These are phyloP conservation scores for Eurois occulta DNA, from an alignment of 2,888 invertebrate species.

Conservation along the genomic window DNA sequence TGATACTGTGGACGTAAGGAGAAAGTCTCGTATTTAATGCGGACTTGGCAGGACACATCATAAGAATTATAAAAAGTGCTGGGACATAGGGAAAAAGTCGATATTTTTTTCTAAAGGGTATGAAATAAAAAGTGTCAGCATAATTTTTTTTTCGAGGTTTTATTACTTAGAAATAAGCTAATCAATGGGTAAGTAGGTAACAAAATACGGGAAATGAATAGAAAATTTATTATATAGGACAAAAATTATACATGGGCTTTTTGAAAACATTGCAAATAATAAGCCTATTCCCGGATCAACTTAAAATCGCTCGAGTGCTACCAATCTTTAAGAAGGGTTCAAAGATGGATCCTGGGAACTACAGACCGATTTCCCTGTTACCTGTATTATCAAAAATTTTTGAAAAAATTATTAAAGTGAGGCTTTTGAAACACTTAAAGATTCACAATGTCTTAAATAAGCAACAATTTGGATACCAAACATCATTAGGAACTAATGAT, in stretches of 20 bases:
- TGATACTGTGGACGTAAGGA: background rate
- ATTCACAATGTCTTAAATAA: too few relatives aligned
- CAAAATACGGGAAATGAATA: slow-evolving; percentile 19
- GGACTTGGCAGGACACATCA: background rate
- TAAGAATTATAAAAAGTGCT: slow-evolving; percentile 17
- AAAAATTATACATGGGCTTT: slow-evolving; percentile 8
- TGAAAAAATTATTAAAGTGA: too few relatives aligned
- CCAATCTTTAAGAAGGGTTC: too few relatives aligned
- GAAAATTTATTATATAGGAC: background rate
- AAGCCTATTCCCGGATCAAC: too few relatives aligned
- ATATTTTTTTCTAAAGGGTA: slow-evolving; percentile 7
- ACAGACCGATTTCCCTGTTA: too few relatives aligned
- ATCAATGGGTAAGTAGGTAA: slow-evolving; percentile 18
- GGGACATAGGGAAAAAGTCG: slow-evolving; percentile 2
- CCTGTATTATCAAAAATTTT: too few relatives aligned
- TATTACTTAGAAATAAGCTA: slow-evolving; percentile 14
- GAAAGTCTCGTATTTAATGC: background rate
- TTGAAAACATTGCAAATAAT: slow-evolving; percentile 23
- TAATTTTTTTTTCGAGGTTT: slow-evolving; percentile 14
- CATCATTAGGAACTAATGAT: too few relatives aligned
- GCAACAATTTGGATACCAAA: too few relatives aligned
- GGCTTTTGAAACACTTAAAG: too few relatives aligned
- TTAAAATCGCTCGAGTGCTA: too few relatives aligned
- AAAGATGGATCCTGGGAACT: too few relatives aligned
- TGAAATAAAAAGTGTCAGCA: slow-evolving; percentile 10